Conservation (phyloP, 1,140 invertebrate genomes). For the Brachionus paranguensis region DNA sequence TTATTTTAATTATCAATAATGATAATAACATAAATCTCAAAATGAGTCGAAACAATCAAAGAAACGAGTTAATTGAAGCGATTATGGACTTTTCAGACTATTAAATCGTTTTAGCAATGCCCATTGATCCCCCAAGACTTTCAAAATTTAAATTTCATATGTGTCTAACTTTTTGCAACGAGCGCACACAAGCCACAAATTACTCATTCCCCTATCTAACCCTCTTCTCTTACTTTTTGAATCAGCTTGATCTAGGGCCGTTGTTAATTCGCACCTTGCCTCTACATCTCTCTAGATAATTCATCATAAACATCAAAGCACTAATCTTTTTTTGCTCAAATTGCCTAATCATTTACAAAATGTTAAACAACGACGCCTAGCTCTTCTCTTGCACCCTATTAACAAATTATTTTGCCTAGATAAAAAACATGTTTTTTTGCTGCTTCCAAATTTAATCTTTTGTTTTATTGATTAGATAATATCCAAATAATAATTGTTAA, state of each 20-base stretch:
- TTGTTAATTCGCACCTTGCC: background rate
- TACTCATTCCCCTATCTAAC: background rate
- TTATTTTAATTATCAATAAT: background rate
- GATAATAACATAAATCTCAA: background rate
- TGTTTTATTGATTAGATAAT: background rate
- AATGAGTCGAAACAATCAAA: background rate
- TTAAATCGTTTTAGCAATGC: background rate
- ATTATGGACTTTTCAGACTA: slow-evolving; percentile 12
- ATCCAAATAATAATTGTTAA: background rate
- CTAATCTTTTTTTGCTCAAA: background rate
- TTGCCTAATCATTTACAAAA: background rate
- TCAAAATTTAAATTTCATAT: slow-evolving; percentile 18
- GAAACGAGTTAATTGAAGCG: background rate
- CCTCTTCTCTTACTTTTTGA: background rate
- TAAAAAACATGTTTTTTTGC: background rate
- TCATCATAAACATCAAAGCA: no score
- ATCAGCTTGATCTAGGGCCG: background rate
- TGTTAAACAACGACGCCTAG: background rate
- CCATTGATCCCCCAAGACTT: background rate
- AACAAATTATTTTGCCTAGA: no score
- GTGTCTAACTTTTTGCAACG: background rate
- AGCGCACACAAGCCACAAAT: background rate
- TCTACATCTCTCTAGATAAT: background rate
- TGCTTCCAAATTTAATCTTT: background rate
- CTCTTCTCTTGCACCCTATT: no score